A percentile compares a stretch with the other conserved stretches of the same genome.
Evolutionary conservation across 2,888 invertebrate genomes (phyloP).

Genomic region (Drosophila ustulata): DNA sequence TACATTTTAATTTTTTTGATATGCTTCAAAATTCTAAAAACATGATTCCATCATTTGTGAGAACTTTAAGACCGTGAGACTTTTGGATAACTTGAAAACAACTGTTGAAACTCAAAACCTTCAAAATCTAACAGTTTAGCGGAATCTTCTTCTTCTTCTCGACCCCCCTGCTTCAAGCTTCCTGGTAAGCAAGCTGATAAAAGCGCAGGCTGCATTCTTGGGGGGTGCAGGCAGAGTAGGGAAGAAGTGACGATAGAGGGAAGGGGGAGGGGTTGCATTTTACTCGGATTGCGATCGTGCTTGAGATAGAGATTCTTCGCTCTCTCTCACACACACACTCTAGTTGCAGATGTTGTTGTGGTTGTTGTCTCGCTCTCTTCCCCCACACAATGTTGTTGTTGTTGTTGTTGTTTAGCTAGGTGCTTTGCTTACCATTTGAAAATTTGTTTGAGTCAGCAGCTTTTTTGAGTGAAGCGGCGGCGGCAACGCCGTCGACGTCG

Average conservation of each 20-base stretch:
- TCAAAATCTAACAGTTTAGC: neutral
- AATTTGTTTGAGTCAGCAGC: conserved; percentile 71
- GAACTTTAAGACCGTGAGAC: conserved; percentile 3
- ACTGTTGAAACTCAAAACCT: neutral
- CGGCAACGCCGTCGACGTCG: conserved; percentile 41
- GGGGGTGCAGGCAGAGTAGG: neutral
- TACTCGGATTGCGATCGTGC: conserved; percentile 49
- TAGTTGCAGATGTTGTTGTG: too few species aligned
- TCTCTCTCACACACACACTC: neutral
- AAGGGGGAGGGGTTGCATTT: neutral
- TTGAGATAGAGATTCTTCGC: conserved; percentile 26
- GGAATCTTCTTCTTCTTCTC: conserved; percentile 1
- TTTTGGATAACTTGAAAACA: neutral
- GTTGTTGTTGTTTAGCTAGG: conserved; percentile 32
- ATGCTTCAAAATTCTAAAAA: too few species aligned
- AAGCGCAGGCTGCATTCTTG: conserved; percentile 8
- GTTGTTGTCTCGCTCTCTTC: neutral
- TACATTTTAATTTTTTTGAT: too few species aligned
- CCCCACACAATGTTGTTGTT: conserved; percentile 14
- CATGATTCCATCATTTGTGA: too few species aligned
- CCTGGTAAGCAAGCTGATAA: conserved; percentile 6
- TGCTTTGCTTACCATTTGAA: conserved; percentile 72
- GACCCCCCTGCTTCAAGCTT: conserved; percentile 1
- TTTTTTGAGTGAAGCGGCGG: conserved; percentile 41
- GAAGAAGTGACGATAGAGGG: neutral